These are phyloP conservation scores for Sebastes alutus DNA, from an alignment of 2,797 vertebrate species.

Conservation along the genomic window DNA sequence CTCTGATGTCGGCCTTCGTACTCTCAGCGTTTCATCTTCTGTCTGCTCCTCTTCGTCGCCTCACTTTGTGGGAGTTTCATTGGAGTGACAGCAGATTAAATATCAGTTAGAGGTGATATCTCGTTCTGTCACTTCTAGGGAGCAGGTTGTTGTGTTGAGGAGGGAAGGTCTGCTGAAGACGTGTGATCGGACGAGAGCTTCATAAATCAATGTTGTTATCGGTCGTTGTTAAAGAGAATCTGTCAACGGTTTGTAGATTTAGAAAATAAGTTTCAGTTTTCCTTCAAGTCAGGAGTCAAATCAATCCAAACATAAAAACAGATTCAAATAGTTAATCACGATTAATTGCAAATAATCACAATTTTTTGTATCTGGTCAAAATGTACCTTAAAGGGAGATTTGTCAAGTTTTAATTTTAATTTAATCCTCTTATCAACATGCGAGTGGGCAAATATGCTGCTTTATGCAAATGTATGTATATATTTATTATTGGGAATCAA, in stretches of 20 bases:
- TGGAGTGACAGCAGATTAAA: background rate
- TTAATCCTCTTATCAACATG: no score
- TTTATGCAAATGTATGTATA: no score
- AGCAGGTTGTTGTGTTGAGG: background rate
- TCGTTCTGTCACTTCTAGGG: background rate
- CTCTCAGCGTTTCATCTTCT: background rate
- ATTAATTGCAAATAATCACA: no score
- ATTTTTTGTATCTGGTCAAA: no score
- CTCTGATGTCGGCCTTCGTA: constrained; percentile 24
- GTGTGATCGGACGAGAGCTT: background rate
- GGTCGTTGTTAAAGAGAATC: background rate
- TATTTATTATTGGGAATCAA: no score
- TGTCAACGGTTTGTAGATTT: no score
- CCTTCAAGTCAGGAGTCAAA: no score
- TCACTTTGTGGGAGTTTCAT: background rate
- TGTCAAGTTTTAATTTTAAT: no score
- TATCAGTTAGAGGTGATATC: background rate
- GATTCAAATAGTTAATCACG: no score
- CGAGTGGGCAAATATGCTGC: no score
- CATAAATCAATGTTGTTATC: background rate
- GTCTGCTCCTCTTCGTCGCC: background rate
- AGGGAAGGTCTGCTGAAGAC: background rate
- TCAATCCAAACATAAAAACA: background rate
- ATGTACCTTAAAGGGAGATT: no score
- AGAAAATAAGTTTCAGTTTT: no score